Base-by-base conservation (phyloP, 2,888 invertebrate genomes). In the Brachypalpus laphriformis region DNA sequence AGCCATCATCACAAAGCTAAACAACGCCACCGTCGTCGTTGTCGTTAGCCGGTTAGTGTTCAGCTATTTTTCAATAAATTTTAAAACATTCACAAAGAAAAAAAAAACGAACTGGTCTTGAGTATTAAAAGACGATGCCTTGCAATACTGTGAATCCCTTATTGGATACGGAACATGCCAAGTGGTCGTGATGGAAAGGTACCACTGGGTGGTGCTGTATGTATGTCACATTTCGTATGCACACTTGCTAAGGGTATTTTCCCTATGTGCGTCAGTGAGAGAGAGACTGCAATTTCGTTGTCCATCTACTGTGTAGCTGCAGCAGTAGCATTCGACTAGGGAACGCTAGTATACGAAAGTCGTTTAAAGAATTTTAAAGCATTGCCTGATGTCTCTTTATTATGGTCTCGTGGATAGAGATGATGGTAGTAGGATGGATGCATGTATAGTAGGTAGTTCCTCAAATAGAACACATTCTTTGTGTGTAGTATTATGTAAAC, bases 1-100 rank as follows among this genome's bases (percentile, higher is more conserved):
- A 72, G 40, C 56, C 65, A 65, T 63, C 63, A 63, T 49, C 57
- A 57, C 59, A 56, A 71, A 78, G 63, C 72, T 57, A 31, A 47
- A 61, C 45, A 65, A 63, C 31, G 66, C 37, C 34, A 68, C 28
- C 42, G 20, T 28, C 49, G n/a, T 11, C 34, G 34, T 45, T 54
- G 28, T 40, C 20, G 25, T 14, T 18, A 80, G 47, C 42, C 45
- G 61, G 49, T 51, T 71, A 59, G 63, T 78, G 82, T 57, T 72
- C 45, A 72, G 72, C 66, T 82, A 66, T 82, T 82, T 82, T 72
- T 78, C 72, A 82, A 82, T 82, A 82, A 82, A 82, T 78, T 78
- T 82, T 72, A 72, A 82, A 77, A 72, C 78, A 82, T 40, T 14
- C 66, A 59, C 68, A 71, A 49, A 59, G 28, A 54, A 11, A 59